Percentiles rank a stretch among this genome's conserved stretches.
phyloP scores from a whole-genome alignment of 2,113 vertebrate species.

The Passer montanus region DNA sequence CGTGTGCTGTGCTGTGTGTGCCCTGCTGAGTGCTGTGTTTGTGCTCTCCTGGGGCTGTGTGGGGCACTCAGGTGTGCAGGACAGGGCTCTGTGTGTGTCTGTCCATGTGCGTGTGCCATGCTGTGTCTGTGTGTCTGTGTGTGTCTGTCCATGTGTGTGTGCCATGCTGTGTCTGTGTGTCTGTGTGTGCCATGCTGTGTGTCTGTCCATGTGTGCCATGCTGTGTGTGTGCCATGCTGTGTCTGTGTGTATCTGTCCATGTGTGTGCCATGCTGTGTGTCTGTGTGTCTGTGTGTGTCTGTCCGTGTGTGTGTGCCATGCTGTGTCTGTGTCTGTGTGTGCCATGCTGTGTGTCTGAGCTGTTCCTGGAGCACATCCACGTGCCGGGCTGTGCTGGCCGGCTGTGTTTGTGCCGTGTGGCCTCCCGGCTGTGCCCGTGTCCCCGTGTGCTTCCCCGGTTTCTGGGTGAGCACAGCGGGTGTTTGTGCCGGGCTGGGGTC shows the following conservation, averaged over 20 bases:
- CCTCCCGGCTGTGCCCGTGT: rapidly evolving
- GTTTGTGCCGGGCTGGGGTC: rapidly evolving
- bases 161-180: no score
- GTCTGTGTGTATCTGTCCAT: no score
- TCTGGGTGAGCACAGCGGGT: neutral
- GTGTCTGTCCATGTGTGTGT: no score
- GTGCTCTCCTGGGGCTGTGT: neutral
- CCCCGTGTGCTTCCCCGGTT: rapidly evolving
- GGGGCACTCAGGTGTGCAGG: neutral
- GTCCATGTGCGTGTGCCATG: neutral
- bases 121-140: no score
- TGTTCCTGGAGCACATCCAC: rapidly evolving
- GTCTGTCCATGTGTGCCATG: no score
- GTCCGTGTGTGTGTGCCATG: no score
- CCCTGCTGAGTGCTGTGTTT: neutral
- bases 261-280: no score
- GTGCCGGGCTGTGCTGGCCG: neutral
- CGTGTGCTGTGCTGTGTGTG: no score
- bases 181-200: no score
- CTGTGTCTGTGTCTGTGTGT: neutral
- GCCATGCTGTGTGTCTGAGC: no score
- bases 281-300: no score
- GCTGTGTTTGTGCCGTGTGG: rapidly evolving
- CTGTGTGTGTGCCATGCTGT: no score
- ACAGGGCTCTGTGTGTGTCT: rapidly evolving